Conservation (phyloP, 2,888 invertebrate genomes). For the Phalera bucephala region DNA sequence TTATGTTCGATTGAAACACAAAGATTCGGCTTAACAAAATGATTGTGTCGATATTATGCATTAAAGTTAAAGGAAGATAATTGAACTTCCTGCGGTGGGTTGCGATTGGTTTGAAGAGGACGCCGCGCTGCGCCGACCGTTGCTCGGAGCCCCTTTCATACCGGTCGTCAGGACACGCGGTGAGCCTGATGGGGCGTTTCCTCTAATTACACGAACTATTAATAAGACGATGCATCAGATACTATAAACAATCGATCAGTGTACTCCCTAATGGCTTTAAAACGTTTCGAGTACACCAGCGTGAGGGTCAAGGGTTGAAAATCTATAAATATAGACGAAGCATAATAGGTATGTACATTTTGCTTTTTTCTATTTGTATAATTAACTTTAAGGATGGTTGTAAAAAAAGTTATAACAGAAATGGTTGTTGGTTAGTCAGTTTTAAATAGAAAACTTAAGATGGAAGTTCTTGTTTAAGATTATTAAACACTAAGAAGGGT, state of each 20-base stretch:
- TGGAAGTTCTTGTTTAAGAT: no score
- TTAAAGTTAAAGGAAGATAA: conserved; percentile 78
- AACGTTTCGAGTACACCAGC: conserved; percentile 28
- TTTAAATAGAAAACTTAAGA: no score
- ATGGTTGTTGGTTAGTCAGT: no score
- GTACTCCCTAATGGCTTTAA: conserved; percentile 52
- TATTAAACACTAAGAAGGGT: no score
- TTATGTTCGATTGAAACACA: conserved; percentile 68
- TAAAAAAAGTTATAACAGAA: no score
- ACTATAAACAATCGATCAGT: conserved; percentile 64
- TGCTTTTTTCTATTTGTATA: no score
- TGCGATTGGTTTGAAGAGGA: conserved; percentile 66
- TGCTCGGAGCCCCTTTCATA: conserved; percentile 66
- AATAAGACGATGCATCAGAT: conserved; percentile 59
- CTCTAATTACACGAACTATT: conserved; percentile 80
- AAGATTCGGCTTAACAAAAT: conserved; percentile 78
- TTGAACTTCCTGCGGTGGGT: conserved; percentile 78
- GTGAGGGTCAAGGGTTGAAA: conserved; percentile 30
- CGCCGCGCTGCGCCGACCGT: conserved; percentile 29
- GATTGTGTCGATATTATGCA: conserved; percentile 78
- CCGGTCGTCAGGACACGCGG: conserved; percentile 50
- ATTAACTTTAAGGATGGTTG: no score
- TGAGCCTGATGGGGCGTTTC: conserved; percentile 74
- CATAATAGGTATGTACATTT: no score
- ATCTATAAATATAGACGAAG: no score